Percentiles rank a stretch among this genome's conserved stretches.
phyloP scores from a whole-genome alignment of 1,140 invertebrate genomes.

The Dufourea novaeangliae region DNA sequence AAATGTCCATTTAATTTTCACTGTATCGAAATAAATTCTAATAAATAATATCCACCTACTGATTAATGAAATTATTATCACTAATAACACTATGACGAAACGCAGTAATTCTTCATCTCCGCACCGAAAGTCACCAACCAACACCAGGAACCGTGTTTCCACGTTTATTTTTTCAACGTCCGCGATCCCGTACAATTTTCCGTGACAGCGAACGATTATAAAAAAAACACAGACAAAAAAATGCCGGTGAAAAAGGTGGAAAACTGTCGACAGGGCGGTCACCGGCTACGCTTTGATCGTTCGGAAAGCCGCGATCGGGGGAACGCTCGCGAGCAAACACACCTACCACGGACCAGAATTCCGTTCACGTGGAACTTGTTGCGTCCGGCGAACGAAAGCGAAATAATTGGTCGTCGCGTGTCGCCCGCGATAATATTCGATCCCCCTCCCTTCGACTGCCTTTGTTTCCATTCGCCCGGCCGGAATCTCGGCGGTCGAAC shows the following conservation, averaged over 20 bases:
- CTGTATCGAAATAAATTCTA: too few species aligned
- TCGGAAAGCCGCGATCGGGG: background rate
- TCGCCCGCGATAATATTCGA: slow-evolving; percentile 21
- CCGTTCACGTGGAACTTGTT: slow-evolving; percentile 36
- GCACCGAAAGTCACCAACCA: too few species aligned
- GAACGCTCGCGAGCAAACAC: background rate
- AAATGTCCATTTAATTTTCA: too few species aligned
- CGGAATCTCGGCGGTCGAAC: too few species aligned
- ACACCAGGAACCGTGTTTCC: too few species aligned
- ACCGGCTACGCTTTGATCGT: slow-evolving; percentile 8
- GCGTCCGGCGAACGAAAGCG: slow-evolving; percentile 6
- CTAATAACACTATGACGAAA: too few species aligned
- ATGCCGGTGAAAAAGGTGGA: background rate
- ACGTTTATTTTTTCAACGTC: too few species aligned
- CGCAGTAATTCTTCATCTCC: too few species aligned
- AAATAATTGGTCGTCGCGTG: slow-evolving; percentile 40
- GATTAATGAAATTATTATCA: too few species aligned
- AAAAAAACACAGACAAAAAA: background rate
- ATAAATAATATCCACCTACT: too few species aligned
- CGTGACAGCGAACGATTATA: background rate
- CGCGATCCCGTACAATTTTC: background rate
- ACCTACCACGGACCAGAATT: slow-evolving; percentile 13
- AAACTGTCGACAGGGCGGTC: background rate
- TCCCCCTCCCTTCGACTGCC: background rate
- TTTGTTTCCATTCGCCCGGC: background rate